These are phyloP conservation scores for Aporophyla lueneburgensis DNA, from an alignment of 2,888 invertebrate species.

Conservation along the genomic window DNA sequence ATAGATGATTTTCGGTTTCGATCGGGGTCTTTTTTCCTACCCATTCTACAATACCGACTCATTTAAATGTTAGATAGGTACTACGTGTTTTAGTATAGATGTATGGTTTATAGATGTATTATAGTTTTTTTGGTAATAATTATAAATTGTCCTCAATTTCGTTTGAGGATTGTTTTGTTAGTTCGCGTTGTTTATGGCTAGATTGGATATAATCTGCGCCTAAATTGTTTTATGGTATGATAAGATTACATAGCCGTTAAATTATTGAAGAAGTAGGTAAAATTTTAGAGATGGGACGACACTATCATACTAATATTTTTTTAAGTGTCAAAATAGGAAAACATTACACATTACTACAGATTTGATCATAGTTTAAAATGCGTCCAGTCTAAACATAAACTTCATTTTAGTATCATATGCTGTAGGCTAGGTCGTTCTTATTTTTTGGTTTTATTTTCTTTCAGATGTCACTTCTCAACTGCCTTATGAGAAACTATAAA, in stretches of 20 bases:
- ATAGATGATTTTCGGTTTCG: neutral
- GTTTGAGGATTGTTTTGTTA: conserved; percentile 22
- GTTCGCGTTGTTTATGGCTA: conserved; percentile 37
- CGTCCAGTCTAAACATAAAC: conserved; percentile 41
- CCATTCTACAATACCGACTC: conserved; percentile 19
- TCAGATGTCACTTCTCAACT: conserved; percentile 97
- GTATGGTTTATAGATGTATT: conserved; percentile 14
- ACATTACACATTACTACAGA: neutral
- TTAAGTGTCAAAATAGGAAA: conserved; percentile 7
- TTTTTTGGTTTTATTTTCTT: conserved; percentile 91
- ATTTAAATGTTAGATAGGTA: conserved; percentile 41
- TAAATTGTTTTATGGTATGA: conserved; percentile 9
- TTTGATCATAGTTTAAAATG: conserved; percentile 35
- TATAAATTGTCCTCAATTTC: conserved; percentile 18
- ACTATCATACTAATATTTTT: neutral
- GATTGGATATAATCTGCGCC: conserved; percentile 23
- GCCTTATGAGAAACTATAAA: conserved; percentile 98
- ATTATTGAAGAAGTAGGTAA: neutral
- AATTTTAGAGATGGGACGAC: neutral
- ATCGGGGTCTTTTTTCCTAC: conserved; percentile 2
- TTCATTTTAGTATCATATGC: conserved; percentile 36
- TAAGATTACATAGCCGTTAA: conserved; percentile 11
- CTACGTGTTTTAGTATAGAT: conserved; percentile 40
- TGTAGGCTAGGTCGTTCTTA: conserved; percentile 69
- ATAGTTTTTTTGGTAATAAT: conserved; percentile 26